A percentile compares a stretch with the other conserved stretches of the same genome.
These are phyloP conservation scores for Leucophora obtusa DNA, from an alignment of 2,888 invertebrate species.

Conservation along the genomic window DNA sequence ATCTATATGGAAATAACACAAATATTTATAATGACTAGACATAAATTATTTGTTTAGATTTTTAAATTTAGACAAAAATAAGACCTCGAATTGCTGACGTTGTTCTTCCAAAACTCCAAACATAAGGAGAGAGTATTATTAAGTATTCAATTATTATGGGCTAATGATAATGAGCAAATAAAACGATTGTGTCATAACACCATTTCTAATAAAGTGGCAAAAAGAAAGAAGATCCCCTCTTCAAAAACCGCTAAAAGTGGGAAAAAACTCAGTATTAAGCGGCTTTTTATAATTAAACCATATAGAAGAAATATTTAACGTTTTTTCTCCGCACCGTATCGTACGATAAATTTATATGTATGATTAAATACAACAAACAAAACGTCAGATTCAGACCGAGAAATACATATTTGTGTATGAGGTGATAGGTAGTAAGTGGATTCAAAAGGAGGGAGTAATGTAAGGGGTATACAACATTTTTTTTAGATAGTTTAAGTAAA, in stretches of 20 bases:
- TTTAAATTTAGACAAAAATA: no score
- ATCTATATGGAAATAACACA: no score
- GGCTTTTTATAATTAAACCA: not conserved
- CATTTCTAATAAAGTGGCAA: not conserved
- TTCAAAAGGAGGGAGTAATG: not conserved
- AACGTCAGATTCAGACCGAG: not conserved
- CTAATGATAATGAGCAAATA: not conserved
- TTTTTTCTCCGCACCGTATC: constrained; percentile 57
- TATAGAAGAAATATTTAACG: not conserved
- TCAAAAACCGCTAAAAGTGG: not conserved
- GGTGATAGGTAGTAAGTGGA: not conserved
- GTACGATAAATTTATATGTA: constrained; percentile 58
- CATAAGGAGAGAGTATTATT: not conserved
- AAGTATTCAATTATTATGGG: not conserved
- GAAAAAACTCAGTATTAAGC: not conserved
- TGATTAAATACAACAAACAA: constrained; percentile 2
- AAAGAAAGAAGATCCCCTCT: not conserved
- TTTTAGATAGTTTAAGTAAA: not conserved
- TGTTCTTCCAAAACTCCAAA: not conserved
- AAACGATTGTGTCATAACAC: constrained; percentile 34
- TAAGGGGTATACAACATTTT: not conserved
- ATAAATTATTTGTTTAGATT: no score
- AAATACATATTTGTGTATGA: constrained; percentile 11
- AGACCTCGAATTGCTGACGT: not conserved
- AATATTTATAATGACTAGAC: no score